phyloP scores from a whole-genome alignment of 2,797 vertebrate genomes.

The Tenualosa ilisha region DNA sequence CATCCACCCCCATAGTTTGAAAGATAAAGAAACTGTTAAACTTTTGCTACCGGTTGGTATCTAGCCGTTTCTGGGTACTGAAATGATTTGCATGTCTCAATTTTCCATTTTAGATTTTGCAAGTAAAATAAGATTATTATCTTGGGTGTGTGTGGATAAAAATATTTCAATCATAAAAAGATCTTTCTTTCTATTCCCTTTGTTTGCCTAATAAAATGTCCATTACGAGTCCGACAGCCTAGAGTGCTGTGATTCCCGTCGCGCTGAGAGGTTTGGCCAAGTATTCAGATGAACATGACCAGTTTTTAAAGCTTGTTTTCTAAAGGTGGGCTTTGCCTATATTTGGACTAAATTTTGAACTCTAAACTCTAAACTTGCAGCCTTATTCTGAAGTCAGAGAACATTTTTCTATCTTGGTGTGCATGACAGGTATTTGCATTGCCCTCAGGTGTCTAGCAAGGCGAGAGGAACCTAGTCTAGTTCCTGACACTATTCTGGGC shows the following conservation, averaged over 20 bases:
- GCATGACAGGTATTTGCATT: background rate
- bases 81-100: slow-evolving; percentile 19
- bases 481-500: no score
- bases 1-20: background rate
- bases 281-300: background rate
- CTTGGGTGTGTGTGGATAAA: background rate
- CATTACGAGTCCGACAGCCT: background rate
- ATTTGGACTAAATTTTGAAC: background rate
- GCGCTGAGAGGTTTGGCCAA: background rate
- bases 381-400: background rate
- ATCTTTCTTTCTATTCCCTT: background rate
- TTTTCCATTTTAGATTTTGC: slow-evolving; percentile 12
- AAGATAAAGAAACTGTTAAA: background rate
- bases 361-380: background rate
- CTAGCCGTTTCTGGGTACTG: background rate
- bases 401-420: background rate
- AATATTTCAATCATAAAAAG: background rate
- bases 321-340: background rate
- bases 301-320: background rate
- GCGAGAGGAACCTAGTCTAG: no score
- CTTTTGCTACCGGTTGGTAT: background rate
- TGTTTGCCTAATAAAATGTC: background rate
- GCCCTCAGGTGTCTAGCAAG: background rate
- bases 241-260: background rate
- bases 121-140: slow-evolving; percentile 25